phyloP scores from a whole-genome alignment of 2,113 vertebrate genomes.

The Rhinopomastus cyanomelas region DNA sequence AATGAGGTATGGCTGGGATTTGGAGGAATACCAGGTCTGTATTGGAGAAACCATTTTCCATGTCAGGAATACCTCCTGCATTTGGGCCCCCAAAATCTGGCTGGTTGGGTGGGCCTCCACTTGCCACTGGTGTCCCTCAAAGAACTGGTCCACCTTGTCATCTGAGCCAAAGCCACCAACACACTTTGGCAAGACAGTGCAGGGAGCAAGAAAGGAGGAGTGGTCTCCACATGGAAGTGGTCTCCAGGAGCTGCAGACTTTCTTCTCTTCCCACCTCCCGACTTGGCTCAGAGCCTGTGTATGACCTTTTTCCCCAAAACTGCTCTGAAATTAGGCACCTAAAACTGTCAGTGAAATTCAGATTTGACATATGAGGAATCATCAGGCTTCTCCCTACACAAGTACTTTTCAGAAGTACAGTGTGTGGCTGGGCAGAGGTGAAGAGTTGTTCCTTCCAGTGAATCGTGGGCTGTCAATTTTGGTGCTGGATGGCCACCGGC shows the following conservation, averaged over 20 bases:
- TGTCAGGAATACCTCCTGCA: accelerated
- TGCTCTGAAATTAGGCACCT: neutral
- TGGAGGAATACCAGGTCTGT: neutral
- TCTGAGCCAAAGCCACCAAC: neutral
- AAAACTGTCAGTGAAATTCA: neutral
- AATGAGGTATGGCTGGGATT: neutral
- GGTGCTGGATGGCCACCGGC: neutral
- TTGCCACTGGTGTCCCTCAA: neutral
- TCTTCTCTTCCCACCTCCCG: neutral
- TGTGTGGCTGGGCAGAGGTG: accelerated
- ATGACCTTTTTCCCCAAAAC: neutral
- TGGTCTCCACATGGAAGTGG: neutral
- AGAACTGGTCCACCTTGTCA: neutral
- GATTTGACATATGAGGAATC: neutral
- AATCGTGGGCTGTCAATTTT: neutral
- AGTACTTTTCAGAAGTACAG: neutral
- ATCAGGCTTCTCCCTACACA: neutral
- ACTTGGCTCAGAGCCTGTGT: accelerated
- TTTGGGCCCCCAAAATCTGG: neutral
- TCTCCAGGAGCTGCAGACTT: neutral
- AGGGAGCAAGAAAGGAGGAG: accelerated
- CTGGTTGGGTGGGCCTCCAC: neutral
- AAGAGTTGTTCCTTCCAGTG: neutral
- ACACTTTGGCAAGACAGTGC: accelerated
- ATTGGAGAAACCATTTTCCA: neutral